Evolutionary conservation across 2,797 vertebrate genomes (phyloP), one percentile per base, ranked within the genome.

Genomic region (Acanthiza pusilla): DNA sequence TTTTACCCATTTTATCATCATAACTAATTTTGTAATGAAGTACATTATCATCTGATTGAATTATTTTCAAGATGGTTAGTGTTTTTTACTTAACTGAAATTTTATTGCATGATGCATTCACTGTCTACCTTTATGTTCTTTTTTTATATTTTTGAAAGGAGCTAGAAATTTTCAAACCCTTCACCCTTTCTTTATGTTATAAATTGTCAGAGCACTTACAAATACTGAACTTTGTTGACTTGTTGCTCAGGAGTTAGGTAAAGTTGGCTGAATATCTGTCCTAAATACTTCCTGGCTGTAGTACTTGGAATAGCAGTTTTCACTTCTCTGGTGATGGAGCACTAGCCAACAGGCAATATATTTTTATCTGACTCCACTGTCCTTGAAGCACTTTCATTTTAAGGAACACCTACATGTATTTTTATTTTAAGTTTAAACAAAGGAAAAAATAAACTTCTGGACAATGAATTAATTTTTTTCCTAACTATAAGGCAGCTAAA

Each of bases 241-340:
- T 93, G 91, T 93, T 92, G 88, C 85, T 95, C 38, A 40, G 91
- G 79, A 88, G 70, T 88, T 71, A 85, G 72, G 57, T 92, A 29
- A 92, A 96, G 43, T 90, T 93, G 94, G 91, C 92, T 40, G 85
- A 91, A 27, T 94, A 76, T 77, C 89, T 96, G 80, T 86, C 88
- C 92, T 94, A 90, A 93, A 96, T 88, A 88, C 66, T 91, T 94
- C 34, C 45, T 79, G 74, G 38, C 89, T 83, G 53, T 16, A 9
- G 75, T 80, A 58, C 57, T 78, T 80, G 58, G 74, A 94, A 74
- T 51, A 85, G 54, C 19, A 86, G 55, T 93, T 88, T 94, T 88
- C 66, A 30, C 75, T 91, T 89, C 70, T 88, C 79, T 3, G 1
- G 36, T 77, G 54, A 27, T 68, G 53, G 45, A 70, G 36, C 76